Base-by-base conservation (phyloP, 1,140 invertebrate genomes). In the Euborellia annulipes region DNA sequence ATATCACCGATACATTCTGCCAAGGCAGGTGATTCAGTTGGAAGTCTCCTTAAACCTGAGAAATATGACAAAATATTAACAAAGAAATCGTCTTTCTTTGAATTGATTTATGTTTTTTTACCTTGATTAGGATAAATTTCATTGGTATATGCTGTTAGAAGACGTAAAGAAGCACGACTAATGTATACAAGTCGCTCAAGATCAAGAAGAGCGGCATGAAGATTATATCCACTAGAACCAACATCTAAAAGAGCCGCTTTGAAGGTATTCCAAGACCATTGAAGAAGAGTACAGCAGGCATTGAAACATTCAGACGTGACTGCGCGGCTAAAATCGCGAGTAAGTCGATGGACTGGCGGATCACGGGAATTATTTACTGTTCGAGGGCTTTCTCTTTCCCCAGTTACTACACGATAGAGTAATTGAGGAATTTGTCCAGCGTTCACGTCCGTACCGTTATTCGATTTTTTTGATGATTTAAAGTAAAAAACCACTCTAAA, bases 371-470 rank as follows among this genome's bases (percentile, higher is more conserved):
- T 27, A 4, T 6, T 27, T 27, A 27, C 11, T 27, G 23, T 27
- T 11, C 23, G 4, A 6, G 71, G 64, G 30, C 72, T 66, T 46
- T 75, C 70, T 53, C 70, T 76, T 56, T 85, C 82, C 14, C 73
- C 72, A 11, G 76, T 75, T 3, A 79, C 68, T n/a, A 85, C 71
- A 30, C 81, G 75, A 63, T 96, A 98, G 0, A 96, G 63, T 8
- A 98, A 67, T 57, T 90, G 87, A 1, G 94, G 93, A 55, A 98
- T 93, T 66, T 98, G 94, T 1, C 94, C 94, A 1, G 89, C 90
- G 62, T 94, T 95, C 0, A 96, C 87, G 60, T 98, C 92, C 1
- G 93, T 97, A n/a, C 93, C 93, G 64, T 98, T 98, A 59, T 97
- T 98, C 0, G 93, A 94, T 63, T 91, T 88, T 58, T 91, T 92